These are phyloP conservation scores for Bombus terrestris DNA, from an alignment of 1,140 invertebrate species.

Conservation along the genomic window DNA sequence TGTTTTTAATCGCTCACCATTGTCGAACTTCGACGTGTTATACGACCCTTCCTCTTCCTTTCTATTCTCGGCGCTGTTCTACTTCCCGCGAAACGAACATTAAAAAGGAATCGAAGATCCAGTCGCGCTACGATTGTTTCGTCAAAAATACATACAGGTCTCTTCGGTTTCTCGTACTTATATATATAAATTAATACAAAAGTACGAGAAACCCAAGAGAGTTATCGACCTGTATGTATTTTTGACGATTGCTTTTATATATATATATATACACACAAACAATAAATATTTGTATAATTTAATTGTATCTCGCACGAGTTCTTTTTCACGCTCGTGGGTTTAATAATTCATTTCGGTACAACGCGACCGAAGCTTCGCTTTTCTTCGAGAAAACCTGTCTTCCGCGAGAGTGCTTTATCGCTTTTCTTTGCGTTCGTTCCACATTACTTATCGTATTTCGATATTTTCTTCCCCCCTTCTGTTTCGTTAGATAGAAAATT, in stretches of 20 bases:
- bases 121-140: neutral
- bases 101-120: slow-evolving; percentile 4
- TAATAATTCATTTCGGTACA: neutral
- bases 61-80: neutral
- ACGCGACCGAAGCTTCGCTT: too few species aligned
- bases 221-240: too few species aligned
- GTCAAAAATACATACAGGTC: neutral
- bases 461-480: accelerated
- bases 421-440: neutral
- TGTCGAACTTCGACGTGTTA: slow-evolving; percentile 14
- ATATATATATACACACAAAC: accelerated
- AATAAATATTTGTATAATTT: too few species aligned
- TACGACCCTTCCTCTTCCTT: neutral
- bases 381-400: too few species aligned
- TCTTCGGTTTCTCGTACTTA: neutral
- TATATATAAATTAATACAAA: too few species aligned
- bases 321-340: neutral
- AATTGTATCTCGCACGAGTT: neutral
- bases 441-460: neutral
- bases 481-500: neutral
- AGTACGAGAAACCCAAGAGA: too few species aligned
- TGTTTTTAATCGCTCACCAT: slow-evolving; percentile 31
- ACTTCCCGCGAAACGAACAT: neutral
- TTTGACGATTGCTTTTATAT: too few species aligned
- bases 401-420: neutral